Percentiles rank a stretch among this genome's conserved stretches.
Conservation (phyloP, 2,113 vertebrate species). For the Ciconia boyciana region DNA sequence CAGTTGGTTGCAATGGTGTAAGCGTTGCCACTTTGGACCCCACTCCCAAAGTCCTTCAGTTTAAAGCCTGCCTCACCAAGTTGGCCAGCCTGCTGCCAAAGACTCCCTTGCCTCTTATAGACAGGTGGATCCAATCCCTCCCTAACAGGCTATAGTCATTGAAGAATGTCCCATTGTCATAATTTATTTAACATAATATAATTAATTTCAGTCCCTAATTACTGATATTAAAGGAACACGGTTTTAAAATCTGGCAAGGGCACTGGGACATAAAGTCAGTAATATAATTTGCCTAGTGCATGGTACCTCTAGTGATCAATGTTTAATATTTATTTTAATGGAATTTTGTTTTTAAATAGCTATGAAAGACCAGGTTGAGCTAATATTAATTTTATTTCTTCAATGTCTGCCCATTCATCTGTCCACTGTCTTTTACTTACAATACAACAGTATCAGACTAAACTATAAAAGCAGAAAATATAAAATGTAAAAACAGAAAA, state of each 20-base stretch:
- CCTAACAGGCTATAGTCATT: no score
- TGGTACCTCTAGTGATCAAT: background rate
- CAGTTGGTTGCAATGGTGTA: no score
- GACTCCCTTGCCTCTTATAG: no score
- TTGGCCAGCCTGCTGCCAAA: no score
- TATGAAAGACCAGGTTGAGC: background rate
- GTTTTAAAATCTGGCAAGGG: background rate
- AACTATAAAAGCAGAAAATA: background rate
- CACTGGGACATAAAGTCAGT: background rate
- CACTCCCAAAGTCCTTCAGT: no score
- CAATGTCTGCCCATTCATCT: background rate
- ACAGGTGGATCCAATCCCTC: no score
- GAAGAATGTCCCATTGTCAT: no score
- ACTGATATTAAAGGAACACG: background rate
- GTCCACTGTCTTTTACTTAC: background rate
- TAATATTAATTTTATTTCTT: background rate
- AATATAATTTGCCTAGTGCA: background rate
- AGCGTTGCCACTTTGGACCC: no score
- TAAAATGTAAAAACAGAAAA: background rate
- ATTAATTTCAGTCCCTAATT: background rate
- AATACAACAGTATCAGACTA: background rate
- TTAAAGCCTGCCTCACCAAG: no score
- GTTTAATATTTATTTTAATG: background rate
- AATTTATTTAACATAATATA: no score
- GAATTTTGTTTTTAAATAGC: background rate